A percentile compares a stretch with the other conserved stretches of the same genome.
Conservation (phyloP, 1,140 invertebrate genomes). For the Leucophenga varia region DNA sequence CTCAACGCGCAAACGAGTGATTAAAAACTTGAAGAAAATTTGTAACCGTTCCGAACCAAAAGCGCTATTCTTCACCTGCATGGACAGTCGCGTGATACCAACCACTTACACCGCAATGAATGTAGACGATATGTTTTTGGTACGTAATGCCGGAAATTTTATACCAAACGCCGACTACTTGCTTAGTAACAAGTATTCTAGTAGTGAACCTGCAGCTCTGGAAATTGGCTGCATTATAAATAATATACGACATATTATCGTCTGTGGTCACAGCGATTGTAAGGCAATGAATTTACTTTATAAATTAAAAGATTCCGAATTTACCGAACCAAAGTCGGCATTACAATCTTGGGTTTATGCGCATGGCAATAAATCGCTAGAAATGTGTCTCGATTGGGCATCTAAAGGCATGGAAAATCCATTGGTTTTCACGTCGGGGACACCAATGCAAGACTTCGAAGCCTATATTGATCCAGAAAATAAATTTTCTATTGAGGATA, state of each 20-base stretch:
- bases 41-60: slow-evolving; percentile 87
- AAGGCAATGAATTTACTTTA: slow-evolving; percentile 93
- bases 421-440: slow-evolving; percentile 82
- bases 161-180: slow-evolving; percentile 84
- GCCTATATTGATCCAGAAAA: slow-evolving; percentile 92
- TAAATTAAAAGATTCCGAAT: slow-evolving; percentile 71
- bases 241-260: slow-evolving; percentile 85
- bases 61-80: slow-evolving; percentile 93
- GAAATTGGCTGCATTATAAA: slow-evolving; percentile 91
- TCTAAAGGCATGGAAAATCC: slow-evolving; percentile 61
- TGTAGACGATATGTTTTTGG: slow-evolving; percentile 95
- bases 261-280: slow-evolving; percentile 94
- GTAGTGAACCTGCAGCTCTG: slow-evolving; percentile 88
- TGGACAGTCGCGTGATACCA: slow-evolving; percentile 92
- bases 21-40: slow-evolving; percentile 83
- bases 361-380: slow-evolving; percentile 76
- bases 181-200: slow-evolving; percentile 79
- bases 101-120: slow-evolving; percentile 89
- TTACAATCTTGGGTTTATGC: slow-evolving; percentile 85
- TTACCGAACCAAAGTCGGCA: slow-evolving; percentile 79
- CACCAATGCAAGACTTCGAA: slow-evolving; percentile 78
- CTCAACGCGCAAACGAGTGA: slow-evolving; percentile 75
- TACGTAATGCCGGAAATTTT: slow-evolving; percentile 89
- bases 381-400: slow-evolving; percentile 77
- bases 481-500: slow-evolving; percentile 83